These are phyloP conservation scores for Syngnathus scovelli DNA, from an alignment of 2,113 vertebrate species.

Conservation along the genomic window DNA sequence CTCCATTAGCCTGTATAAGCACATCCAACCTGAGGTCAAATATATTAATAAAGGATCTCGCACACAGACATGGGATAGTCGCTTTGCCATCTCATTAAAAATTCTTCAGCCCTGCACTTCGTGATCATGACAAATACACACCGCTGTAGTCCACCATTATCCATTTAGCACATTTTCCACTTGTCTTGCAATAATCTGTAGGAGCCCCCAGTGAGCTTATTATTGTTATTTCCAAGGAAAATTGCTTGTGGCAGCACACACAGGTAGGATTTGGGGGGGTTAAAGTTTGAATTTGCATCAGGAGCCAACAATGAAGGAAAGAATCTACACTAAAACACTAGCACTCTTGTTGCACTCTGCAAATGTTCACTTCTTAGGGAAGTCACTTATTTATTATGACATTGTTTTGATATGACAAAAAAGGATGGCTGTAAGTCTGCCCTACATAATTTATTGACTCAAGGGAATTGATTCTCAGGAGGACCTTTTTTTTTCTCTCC, in stretches of 20 bases:
- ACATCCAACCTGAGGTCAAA: constrained; percentile 90
- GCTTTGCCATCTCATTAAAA: constrained; percentile 75
- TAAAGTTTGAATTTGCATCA: constrained; percentile 31
- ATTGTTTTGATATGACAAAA: constrained; percentile 2
- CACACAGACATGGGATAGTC: constrained; percentile 62
- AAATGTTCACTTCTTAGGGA: not conserved
- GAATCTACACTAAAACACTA: not conserved
- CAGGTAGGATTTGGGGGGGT: constrained; percentile 31
- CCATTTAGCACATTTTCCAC: constrained; percentile 68
- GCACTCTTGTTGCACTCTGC: constrained; percentile 3
- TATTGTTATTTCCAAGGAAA: constrained; percentile 64
- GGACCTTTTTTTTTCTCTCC: constrained; percentile 12
- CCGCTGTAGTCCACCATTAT: constrained; percentile 52
- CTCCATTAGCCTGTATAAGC: constrained; percentile 78
- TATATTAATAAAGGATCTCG: constrained; percentile 92
- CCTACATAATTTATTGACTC: constrained; percentile 62
- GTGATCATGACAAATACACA: constrained; percentile 60
- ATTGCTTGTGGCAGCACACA: constrained; percentile 57
- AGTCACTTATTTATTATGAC: constrained; percentile 12
- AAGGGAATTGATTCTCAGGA: constrained; percentile 40
- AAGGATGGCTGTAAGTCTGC: constrained; percentile 30
- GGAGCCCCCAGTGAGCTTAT: constrained; percentile 63
- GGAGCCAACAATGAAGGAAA: constrained; percentile 17
- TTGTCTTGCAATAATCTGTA: constrained; percentile 64
- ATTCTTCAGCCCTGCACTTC: constrained; percentile 67